Conservation (phyloP, 2,888 invertebrate genomes). For the Malthinus flaveolus region DNA sequence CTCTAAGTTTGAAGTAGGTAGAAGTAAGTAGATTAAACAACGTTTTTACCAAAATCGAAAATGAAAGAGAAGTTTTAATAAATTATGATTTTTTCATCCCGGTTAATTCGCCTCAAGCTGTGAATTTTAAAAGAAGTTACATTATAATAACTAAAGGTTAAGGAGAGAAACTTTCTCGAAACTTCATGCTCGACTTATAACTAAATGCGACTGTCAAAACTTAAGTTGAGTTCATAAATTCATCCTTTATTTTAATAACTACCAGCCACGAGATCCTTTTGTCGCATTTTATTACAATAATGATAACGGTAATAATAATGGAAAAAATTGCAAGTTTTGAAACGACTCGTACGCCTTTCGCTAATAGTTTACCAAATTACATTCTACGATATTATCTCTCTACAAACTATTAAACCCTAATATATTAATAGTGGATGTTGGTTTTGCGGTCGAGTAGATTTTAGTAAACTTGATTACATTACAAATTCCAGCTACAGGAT, state of each 20-base stretch:
- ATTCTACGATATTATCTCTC: conserved; percentile 27
- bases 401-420: conserved; percentile 29
- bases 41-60: too few species aligned
- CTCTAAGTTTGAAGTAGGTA: too few species aligned
- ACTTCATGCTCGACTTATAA: conserved; percentile 1
- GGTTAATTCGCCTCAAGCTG: too few species aligned
- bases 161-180: not conserved
- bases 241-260: conserved; percentile 15
- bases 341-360: not conserved
- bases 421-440: conserved; percentile 28
- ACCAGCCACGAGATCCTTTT: conserved; percentile 12
- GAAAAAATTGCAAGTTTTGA: too few species aligned
- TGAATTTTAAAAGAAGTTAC: too few species aligned
- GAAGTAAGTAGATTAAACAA: too few species aligned
- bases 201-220: conserved; percentile 1
- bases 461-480: conserved; percentile 24
- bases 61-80: not conserved
- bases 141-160: too few species aligned
- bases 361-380: conserved; percentile 29
- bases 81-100: not conserved
- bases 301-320: not conserved
- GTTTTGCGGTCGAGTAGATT: conserved; percentile 29
- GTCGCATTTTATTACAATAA: conserved; percentile 12
- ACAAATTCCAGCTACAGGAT: conserved; percentile 20
- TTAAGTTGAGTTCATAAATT: conserved; percentile 13